These are phyloP conservation scores for Sciurus vulgaris DNA, from an alignment of 2,797 vertebrate species.

Conservation along the genomic window DNA sequence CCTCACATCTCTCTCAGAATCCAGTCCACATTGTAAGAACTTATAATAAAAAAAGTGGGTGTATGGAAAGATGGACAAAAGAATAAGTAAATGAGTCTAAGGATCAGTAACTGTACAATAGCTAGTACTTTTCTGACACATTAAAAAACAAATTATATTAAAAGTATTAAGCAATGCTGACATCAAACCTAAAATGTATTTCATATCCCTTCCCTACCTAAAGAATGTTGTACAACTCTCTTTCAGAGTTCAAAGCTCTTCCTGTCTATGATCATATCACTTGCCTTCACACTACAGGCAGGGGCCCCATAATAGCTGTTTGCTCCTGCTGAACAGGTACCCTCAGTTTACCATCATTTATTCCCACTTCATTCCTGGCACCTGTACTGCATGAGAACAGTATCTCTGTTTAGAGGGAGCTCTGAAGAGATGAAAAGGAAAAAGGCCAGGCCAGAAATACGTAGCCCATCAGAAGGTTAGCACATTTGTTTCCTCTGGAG, in stretches of 20 bases:
- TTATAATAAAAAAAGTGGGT: not conserved
- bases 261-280: not conserved
- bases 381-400: not conserved
- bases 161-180: conserved; percentile 6
- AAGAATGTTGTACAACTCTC: not conserved
- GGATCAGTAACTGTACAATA: not conserved
- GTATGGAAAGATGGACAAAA: not conserved
- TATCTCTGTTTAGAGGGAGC: not conserved
- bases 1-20: not conserved
- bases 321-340: not conserved
- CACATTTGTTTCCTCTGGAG: not conserved
- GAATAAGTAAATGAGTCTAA: not conserved
- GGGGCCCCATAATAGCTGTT: too few species aligned
- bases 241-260: not conserved
- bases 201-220: not conserved
- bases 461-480: not conserved
- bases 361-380: not conserved
- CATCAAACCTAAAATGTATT: conserved; percentile 7
- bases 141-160: not conserved
- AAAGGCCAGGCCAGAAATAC: not conserved
- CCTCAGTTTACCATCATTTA: not conserved
- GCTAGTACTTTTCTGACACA: not conserved
- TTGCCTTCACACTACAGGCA: not conserved
- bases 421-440: not conserved
- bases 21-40: not conserved